Evolutionary conservation across 2,888 invertebrate genomes (phyloP).

Genomic region (Lasioglossum morio): DNA sequence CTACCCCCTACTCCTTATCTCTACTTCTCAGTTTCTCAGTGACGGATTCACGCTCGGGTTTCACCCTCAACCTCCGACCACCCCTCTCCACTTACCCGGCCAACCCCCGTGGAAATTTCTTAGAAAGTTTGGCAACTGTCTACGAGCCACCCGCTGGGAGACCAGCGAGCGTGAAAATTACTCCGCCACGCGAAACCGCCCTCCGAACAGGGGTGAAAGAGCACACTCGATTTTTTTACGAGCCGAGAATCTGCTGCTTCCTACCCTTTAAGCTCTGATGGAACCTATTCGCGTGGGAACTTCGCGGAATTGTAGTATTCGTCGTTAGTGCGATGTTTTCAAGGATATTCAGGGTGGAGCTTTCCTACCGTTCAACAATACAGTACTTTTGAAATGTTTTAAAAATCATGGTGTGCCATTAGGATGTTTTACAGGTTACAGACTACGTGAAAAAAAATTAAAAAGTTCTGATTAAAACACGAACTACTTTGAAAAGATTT

Average conservation of each 20-base stretch:
- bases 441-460: no score
- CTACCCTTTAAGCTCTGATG: not conserved
- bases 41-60: slow-evolving; percentile 43
- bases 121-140: slow-evolving; percentile 40
- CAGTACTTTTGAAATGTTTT: no score
- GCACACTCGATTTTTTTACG: not conserved
- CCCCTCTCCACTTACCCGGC: not conserved
- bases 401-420: no score
- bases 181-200: not conserved
- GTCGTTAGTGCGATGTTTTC: not conserved
- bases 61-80: not conserved
- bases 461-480: no score
- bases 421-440: not conserved
- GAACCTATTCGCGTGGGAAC: not conserved
- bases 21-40: slow-evolving; percentile 50
- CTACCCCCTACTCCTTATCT: slow-evolving; percentile 38
- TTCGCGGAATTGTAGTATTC: not conserved
- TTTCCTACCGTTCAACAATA: no score
- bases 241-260: not conserved
- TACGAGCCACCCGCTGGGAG: not conserved
- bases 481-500: no score
- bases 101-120: not conserved
- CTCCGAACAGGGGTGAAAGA: not conserved
- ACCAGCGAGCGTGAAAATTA: slow-evolving; percentile 11
- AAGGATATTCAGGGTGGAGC: not conserved